Base-by-base conservation (phyloP, 1,140 invertebrate genomes). In the Halictus rubicundus region DNA sequence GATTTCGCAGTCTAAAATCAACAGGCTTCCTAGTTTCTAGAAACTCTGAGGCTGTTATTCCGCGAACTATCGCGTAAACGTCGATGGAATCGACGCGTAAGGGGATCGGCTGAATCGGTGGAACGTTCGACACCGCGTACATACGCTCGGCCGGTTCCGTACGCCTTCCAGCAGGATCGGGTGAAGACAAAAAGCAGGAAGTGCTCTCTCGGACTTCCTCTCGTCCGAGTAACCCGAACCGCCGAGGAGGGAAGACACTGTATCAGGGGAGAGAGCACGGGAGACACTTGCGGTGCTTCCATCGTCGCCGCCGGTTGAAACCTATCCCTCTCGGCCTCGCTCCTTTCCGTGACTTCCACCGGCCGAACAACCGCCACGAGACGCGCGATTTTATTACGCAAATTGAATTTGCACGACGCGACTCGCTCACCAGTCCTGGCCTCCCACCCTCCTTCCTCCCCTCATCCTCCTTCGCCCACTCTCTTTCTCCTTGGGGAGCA, bases 131-230 rank as follows among this genome's bases (percentile, higher is more conserved):
- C 42, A 46, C 42, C 42, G 42, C 2, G 42, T 46, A 46, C 0
- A 10, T 14, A 9, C 39, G 39, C 0, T 46, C 42, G 42, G 10
- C 2, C 10, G 42, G 2, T 46, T 5, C 32, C 32, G 54, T 73
- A 60, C 68, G 61, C 79, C 80, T 87, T 87, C 80, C 75, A 80
- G 68, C 57, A 70, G 79, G 76, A 78, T 84, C 86, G 80, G 42
- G 16, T 70, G 39, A 32, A 74, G 69, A 88, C 87, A 88, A 88
- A 88, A 83, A 68, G 79, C 87, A 85, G 88, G 88, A 88, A 88
- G 84, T 61, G 68, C 70, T 74, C 72, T 57, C 84, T 59, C 52
- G 59, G 73, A 68, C 69, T 80, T 81, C 68, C 68, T 82, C 76
- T 80, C 76, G 57, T 71, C 61, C 73, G 68, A 46, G 85, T 87